Evolutionary conservation across 2,113 vertebrate species (phyloP), one percentile per base, ranked within the genome.

Genomic region (Isurus oxyrinchus): DNA sequence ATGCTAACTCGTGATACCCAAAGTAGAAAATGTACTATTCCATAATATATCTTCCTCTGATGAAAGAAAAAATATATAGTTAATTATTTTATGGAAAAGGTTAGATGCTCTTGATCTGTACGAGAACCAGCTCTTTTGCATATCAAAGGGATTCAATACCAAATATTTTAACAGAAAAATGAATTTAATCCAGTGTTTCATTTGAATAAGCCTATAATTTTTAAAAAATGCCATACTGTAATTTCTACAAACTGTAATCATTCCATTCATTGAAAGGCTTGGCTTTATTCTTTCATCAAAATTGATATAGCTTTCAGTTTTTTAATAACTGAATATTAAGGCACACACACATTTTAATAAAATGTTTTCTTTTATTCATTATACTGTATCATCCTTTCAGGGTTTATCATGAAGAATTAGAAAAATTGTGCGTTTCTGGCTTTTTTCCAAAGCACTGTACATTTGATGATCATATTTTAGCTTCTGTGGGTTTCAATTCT

Each of bases 321-420:
- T 91, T 61, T 91, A 91, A 91, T 66, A 66, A 94, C 91, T 25
- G 21, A 66, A n/a, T 94, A 94, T 66, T 94, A 94, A 66, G 40
- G 61, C 5, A 2, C n/a, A 59, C 23, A 63, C 59, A 44, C 5
- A 14, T 63, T 94, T 94, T 61, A 94, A 66, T 94, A 94, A 94
- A 23, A 94, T 44, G n/a, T 66, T 94, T 66, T 53, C 16, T 94
- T 94, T 66, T 19, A 66, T 66, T 94, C 44, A 94, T 61, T 66
- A 21, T 94, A 94, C 13, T 44, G 5, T 63, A 63, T 94, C 16
- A 66, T 23, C 59, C n/a, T 10, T 61, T 66, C 59, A 11, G 59
- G 61, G 59, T 35, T 94, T 66, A 35, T 66, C 5, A 1, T n/a
- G 21, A 94, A 93, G 91, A 94, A 66, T 66, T 21, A 66, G n/a